phyloP scores from a whole-genome alignment of 1,140 invertebrate species.

The Tetramorium simillimum region DNA sequence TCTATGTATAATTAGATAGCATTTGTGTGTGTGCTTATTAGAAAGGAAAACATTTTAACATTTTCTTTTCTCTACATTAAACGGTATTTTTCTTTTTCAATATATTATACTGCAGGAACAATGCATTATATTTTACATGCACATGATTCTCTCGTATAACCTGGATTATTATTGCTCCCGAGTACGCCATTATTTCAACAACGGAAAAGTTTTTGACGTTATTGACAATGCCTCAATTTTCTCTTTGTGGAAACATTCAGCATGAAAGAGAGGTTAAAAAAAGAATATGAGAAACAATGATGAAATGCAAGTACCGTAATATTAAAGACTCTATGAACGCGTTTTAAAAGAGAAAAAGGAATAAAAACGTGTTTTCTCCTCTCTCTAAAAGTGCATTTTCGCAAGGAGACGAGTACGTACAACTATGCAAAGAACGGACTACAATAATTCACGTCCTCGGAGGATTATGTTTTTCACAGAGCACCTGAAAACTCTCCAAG shows the following conservation, averaged over 20 bases:
- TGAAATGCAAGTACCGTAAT: neutral
- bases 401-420: neutral
- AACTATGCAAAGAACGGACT: neutral
- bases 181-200: neutral
- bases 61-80: neutral
- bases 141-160: neutral
- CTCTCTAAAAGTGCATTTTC: slow-evolving; percentile 7
- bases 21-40: neutral
- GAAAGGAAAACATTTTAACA: neutral
- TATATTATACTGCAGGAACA: neutral
- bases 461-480: slow-evolving; percentile 11
- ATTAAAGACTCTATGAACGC: neutral
- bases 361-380: neutral
- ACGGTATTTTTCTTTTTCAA: neutral
- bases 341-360: slow-evolving; percentile 1
- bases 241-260: neutral
- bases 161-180: slow-evolving; percentile 9
- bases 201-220: slow-evolving; percentile 2
- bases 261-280: neutral
- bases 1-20: neutral
- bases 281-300: neutral
- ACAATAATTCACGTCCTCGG: slow-evolving; percentile 23
- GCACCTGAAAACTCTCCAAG: neutral
- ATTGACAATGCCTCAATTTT: slow-evolving; percentile 18
- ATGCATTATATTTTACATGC: neutral